Conservation (phyloP, 2,113 vertebrate genomes). For the Odobenus rosmarus region DNA sequence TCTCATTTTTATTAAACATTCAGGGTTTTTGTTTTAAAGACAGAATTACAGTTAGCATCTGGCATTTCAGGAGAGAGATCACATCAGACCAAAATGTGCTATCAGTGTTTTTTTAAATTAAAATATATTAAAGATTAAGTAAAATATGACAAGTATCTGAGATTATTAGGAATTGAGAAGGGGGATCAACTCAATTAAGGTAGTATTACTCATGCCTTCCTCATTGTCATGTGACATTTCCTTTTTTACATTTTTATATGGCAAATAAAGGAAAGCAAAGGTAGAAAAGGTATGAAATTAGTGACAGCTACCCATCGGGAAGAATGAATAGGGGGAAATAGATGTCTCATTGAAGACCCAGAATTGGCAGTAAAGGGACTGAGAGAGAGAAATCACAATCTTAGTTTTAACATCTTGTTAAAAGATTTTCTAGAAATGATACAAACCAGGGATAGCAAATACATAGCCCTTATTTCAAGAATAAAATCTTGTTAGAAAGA, state of each 20-base stretch:
- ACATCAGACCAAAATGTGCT: slow-evolving; percentile 84
- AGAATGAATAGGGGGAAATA: not conserved
- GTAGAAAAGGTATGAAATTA: not conserved
- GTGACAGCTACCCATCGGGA: not conserved
- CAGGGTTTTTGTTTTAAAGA: slow-evolving; percentile 64
- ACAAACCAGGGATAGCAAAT: slow-evolving; percentile 32
- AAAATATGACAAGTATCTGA: slow-evolving; percentile 80
- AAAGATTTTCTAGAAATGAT: slow-evolving; percentile 51
- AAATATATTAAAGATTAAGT: slow-evolving; percentile 84
- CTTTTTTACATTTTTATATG: not conserved
- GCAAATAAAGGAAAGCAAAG: not conserved
- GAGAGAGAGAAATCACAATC: slow-evolving; percentile 22
- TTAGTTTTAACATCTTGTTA: slow-evolving; percentile 26
- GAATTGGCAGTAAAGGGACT: not conserved
- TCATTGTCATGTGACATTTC: slow-evolving; percentile 24
- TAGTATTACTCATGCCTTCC: slow-evolving; percentile 22
- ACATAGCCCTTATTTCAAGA: not conserved
- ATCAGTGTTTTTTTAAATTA: slow-evolving; percentile 76
- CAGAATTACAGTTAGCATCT: slow-evolving; percentile 61
- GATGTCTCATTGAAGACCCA: not conserved
- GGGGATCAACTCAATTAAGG: slow-evolving; percentile 52
- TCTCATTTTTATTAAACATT: slow-evolving; percentile 79
- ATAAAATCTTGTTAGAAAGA: not conserved
- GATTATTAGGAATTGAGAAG: slow-evolving; percentile 48
- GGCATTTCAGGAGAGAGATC: slow-evolving; percentile 80